Evolutionary conservation across 37 sponge, comb jelly and placozoan genomes (phyloP).

Genomic region (Agelas oroides): DNA sequence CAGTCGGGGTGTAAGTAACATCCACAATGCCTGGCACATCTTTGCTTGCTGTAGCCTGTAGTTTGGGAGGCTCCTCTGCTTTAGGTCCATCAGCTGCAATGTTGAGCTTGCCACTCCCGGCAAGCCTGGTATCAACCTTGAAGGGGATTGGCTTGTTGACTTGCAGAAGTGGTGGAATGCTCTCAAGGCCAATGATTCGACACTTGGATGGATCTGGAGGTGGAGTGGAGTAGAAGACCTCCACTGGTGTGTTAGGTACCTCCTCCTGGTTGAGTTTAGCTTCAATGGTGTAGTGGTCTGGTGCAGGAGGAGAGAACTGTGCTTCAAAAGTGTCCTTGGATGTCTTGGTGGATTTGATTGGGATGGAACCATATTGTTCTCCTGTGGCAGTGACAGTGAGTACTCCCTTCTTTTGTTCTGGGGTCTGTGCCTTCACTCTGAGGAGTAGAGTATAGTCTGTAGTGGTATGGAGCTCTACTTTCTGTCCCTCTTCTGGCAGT

Average conservation of each 20-base stretch:
- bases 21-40: conserved; percentile 16
- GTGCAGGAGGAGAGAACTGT: conserved; percentile 34
- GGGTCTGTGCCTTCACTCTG: conserved; percentile 5
- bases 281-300: conserved; percentile 42
- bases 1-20: conserved; percentile 58
- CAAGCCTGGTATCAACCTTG: conserved; percentile 52
- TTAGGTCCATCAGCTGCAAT: conserved; percentile 46
- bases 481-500: no score
- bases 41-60: neutral
- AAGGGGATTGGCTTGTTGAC: conserved; percentile 44
- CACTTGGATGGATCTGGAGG: conserved; percentile 45
- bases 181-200: conserved; percentile 28
- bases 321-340: conserved; percentile 47
- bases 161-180: conserved; percentile 27
- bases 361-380: no score
- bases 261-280: conserved; percentile 23
- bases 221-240: conserved; percentile 3
- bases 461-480: no score
- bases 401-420: conserved; percentile 5
- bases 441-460: no score
- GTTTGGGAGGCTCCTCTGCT: conserved; percentile 7
- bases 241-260: conserved; percentile 29
- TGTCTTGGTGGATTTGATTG: no score
- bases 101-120: conserved; percentile 52
- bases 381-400: conserved; percentile 10